Percentiles rank a stretch among this genome's conserved stretches.
phyloP scores from a whole-genome alignment of 2,888 invertebrate genomes.

The Caenorhabditis uteleia region DNA sequence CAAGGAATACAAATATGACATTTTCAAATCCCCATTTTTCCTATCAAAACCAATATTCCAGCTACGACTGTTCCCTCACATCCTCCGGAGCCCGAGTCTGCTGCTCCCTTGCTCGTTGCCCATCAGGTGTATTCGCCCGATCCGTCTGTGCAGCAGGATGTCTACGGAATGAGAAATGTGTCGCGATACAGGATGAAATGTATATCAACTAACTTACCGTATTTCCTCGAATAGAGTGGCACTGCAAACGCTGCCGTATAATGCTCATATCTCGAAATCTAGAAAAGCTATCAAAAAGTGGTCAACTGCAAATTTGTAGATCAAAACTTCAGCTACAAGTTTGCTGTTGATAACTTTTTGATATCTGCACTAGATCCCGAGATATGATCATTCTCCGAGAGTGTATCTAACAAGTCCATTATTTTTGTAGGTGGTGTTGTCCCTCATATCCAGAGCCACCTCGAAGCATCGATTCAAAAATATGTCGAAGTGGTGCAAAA shows the following conservation, averaged over 20 bases:
- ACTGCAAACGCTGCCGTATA: no score
- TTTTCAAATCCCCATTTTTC: not conserved
- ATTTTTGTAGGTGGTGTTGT: conserved; percentile 49
- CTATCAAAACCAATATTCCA: conserved; percentile 12
- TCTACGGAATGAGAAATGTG: conserved; percentile 46
- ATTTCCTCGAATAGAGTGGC: no score
- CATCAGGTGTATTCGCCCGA: conserved; percentile 28
- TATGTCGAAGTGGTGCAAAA: not conserved
- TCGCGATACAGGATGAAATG: conserved; percentile 33
- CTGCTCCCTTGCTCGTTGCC: conserved; percentile 44
- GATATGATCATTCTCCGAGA: no score
- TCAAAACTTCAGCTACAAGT: no score
- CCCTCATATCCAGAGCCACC: conserved; percentile 9
- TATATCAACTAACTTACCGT: no score
- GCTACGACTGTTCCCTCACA: conserved; percentile 47
- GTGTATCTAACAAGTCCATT: not conserved
- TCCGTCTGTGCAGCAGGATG: conserved; percentile 49
- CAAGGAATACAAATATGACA: no score
- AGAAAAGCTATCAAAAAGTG: no score
- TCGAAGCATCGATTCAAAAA: not conserved
- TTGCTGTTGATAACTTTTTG: no score
- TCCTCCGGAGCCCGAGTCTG: conserved; percentile 39
- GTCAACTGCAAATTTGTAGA: no score
- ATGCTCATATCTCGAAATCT: no score
- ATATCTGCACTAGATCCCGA: no score